These are phyloP conservation scores for Ostrea denselamellosa DNA, from an alignment of 1,140 invertebrate genomes.

Conservation along the genomic window DNA sequence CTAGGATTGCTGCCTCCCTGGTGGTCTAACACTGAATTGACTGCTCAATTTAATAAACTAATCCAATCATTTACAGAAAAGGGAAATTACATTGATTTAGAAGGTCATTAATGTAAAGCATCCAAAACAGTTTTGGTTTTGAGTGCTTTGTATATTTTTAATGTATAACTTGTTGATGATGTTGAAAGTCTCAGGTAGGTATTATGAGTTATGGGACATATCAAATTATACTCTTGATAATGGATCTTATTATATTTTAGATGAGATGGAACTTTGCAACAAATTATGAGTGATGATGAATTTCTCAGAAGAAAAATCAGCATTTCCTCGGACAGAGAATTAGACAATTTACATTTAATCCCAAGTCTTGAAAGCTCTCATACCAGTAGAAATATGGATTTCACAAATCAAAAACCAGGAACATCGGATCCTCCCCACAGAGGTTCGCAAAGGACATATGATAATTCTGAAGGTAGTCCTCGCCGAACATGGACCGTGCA, in stretches of 20 bases:
- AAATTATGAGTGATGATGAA: slow-evolving; percentile 52
- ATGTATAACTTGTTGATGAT: too few species aligned
- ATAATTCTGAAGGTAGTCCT: background rate
- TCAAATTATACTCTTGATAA: too few species aligned
- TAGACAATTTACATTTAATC: slow-evolving; percentile 53
- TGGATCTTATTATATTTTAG: background rate
- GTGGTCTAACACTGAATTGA: too few species aligned
- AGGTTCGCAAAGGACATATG: background rate
- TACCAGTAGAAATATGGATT: slow-evolving; percentile 25
- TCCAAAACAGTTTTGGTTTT: too few species aligned
- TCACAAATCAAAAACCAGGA: background rate
- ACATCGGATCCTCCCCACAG: slow-evolving; percentile 42
- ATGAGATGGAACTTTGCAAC: background rate
- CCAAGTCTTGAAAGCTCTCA: slow-evolving; percentile 45
- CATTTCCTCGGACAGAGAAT: slow-evolving; percentile 54
- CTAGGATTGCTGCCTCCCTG: too few species aligned
- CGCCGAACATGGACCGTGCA: background rate
- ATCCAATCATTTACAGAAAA: too few species aligned
- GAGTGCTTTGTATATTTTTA: too few species aligned
- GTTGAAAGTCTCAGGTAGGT: too few species aligned
- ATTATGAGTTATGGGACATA: too few species aligned
- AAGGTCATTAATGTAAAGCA: too few species aligned
- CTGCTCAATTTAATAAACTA: too few species aligned
- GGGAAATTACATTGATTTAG: too few species aligned
- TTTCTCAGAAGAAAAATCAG: slow-evolving; percentile 45